A percentile compares a stretch with the other conserved stretches of the same genome.
Evolutionary conservation across 2,113 vertebrate genomes (phyloP).

Genomic region (Mesoclemmys tuberculata): DNA sequence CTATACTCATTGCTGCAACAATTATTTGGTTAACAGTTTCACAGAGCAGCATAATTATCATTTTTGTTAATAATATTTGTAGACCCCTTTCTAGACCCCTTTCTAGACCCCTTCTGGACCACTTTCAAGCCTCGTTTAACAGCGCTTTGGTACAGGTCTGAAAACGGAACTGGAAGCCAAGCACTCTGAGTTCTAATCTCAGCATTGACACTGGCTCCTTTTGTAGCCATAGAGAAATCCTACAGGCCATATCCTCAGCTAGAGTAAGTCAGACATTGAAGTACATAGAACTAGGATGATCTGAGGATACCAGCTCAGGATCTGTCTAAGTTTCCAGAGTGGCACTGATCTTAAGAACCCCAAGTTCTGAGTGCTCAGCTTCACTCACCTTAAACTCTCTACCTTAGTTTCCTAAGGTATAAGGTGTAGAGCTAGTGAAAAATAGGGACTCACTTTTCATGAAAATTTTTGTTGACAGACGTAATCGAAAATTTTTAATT

Average conservation of each 20-base stretch:
- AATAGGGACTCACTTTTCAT: neutral
- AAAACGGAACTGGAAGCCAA: neutral
- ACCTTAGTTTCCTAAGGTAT: neutral
- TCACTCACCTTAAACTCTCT: slow-evolving; percentile 18
- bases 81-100: no score
- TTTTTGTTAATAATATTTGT: neutral
- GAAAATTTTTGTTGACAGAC: neutral
- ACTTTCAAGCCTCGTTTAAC: neutral
- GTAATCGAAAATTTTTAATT: neutral
- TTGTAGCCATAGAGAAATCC: neutral
- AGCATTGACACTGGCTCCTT: rapidly evolving
- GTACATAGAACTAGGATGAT: neutral
- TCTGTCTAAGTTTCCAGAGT: neutral
- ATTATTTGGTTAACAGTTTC: slow-evolving; percentile 40
- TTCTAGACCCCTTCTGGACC: no score
- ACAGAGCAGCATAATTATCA: neutral
- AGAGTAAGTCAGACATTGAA: neutral
- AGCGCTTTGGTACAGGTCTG: neutral
- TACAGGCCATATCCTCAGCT: neutral
- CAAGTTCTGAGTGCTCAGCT: neutral
- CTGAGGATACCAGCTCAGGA: neutral
- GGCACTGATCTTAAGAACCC: neutral
- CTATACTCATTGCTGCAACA: slow-evolving; percentile 35
- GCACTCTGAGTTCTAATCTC: neutral
- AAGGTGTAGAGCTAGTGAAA: neutral